These are phyloP conservation scores for Steinernema hermaphroditum DNA, from an alignment of 2,888 invertebrate genomes.

Conservation along the genomic window DNA sequence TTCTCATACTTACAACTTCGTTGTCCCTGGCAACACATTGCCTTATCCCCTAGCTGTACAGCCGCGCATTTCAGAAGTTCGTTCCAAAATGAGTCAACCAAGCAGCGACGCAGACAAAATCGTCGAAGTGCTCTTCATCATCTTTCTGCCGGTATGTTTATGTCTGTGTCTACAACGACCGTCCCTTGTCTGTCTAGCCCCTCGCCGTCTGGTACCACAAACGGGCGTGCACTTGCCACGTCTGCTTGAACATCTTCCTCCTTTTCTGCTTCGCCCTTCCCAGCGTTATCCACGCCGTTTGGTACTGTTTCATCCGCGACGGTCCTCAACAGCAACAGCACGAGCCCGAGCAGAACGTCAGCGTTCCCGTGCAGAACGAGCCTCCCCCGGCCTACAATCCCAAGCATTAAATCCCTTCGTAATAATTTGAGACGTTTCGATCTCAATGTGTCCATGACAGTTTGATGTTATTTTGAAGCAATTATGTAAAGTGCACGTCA, in stretches of 20 bases:
- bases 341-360: too few species aligned
- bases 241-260: slow-evolving; percentile 43
- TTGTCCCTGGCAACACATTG: background rate
- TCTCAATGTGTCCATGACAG: too few species aligned
- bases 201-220: slow-evolving; percentile 45
- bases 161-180: too few species aligned
- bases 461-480: too few species aligned
- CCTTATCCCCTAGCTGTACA: too few species aligned
- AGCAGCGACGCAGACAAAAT: slow-evolving; percentile 38
- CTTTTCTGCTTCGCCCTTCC: slow-evolving; percentile 40
- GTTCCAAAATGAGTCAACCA: background rate
- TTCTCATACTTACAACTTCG: background rate
- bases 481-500: too few species aligned
- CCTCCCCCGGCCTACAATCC: too few species aligned
- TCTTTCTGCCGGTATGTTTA: slow-evolving; percentile 45
- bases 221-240: slow-evolving; percentile 35
- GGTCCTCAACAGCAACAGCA: background rate
- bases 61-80: background rate
- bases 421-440: too few species aligned
- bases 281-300: slow-evolving; percentile 45
- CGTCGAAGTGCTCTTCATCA: slow-evolving; percentile 42
- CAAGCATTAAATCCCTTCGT: too few species aligned
- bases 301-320: slow-evolving; percentile 41
- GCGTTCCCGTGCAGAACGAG: too few species aligned
- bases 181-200: slow-evolving; percentile 38